These are phyloP conservation scores for Bibio marci DNA, from an alignment of 2,888 invertebrate species.

Conservation along the genomic window DNA sequence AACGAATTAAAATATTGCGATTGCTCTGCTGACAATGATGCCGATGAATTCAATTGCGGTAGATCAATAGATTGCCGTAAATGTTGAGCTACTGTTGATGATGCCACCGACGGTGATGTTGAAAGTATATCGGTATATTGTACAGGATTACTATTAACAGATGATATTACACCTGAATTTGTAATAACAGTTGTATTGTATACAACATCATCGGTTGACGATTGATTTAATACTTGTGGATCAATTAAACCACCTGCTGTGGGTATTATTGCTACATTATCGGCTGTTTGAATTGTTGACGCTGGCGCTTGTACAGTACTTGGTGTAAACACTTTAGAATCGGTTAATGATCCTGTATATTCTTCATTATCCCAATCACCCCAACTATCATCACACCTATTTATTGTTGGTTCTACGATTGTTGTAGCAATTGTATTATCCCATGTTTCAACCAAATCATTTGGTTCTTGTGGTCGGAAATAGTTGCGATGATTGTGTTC, in stretches of 20 bases:
- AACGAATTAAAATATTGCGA: constrained; percentile 41
- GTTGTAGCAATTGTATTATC: constrained; percentile 32
- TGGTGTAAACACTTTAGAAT: constrained; percentile 83
- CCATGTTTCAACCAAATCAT: constrained; percentile 36
- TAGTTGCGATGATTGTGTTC: constrained; percentile 16
- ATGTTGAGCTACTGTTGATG: constrained; percentile 22
- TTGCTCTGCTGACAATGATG: constrained; percentile 41
- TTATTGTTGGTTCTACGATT: constrained; percentile 16
- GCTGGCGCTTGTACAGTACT: constrained; percentile 31
- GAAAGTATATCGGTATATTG: constrained; percentile 25
- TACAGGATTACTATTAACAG: constrained; percentile 15
- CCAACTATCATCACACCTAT: constrained; percentile 31
- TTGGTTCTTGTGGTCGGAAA: constrained; percentile 14
- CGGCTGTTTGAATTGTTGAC: background rate
- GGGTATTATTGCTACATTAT: constrained; percentile 20
- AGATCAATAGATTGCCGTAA: constrained; percentile 13
- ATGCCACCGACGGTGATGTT: constrained; percentile 22
- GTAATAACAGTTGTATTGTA: constrained; percentile 18
- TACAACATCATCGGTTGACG: constrained; percentile 18
- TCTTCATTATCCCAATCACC: constrained; percentile 83
- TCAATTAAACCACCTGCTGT: constrained; percentile 29
- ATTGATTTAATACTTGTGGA: constrained; percentile 23
- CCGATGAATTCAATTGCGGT: constrained; percentile 38
- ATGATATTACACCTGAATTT: constrained; percentile 18
- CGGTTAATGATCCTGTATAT: constrained; percentile 85